phyloP scores from a whole-genome alignment of 2,888 invertebrate species.

The Tanypteryx hageni region DNA sequence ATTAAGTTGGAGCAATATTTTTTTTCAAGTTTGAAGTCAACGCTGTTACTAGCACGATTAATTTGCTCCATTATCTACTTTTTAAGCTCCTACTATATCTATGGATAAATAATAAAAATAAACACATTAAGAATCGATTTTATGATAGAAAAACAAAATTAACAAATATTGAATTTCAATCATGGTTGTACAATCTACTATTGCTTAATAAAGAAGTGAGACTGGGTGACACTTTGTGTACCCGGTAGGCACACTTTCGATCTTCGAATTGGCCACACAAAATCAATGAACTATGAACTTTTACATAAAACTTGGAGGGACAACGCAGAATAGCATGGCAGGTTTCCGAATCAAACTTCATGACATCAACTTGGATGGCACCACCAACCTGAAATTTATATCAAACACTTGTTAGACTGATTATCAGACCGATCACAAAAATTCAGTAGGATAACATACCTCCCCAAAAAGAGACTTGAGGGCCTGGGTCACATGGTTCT shows the following conservation, averaged over 20 bases:
- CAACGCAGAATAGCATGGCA: slow-evolving; percentile 79
- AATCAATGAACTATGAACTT: slow-evolving; percentile 79
- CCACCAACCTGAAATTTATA: slow-evolving; percentile 73
- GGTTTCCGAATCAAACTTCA: slow-evolving; percentile 77
- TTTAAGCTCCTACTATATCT: not conserved
- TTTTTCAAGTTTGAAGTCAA: no score
- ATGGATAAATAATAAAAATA: not conserved
- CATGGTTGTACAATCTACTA: not conserved
- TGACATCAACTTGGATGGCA: slow-evolving; percentile 77
- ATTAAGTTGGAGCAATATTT: no score
- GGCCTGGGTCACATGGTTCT: slow-evolving; percentile 78
- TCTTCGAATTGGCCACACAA: slow-evolving; percentile 77
- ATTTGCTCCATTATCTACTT: no score
- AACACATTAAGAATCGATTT: not conserved
- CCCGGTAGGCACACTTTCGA: slow-evolving; percentile 76
- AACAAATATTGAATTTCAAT: not conserved
- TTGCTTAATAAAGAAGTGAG: slow-evolving; percentile 70
- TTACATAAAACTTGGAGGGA: slow-evolving; percentile 77
- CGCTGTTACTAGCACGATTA: no score
- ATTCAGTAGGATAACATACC: slow-evolving; percentile 70
- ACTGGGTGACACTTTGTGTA: slow-evolving; percentile 77
- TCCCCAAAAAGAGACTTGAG: slow-evolving; percentile 79
- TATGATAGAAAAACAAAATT: not conserved
- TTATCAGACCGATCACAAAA: not conserved
- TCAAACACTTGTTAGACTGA: not conserved